Evolutionary conservation across 2,888 invertebrate species (phyloP), one percentile per base, ranked within the genome.

Genomic region (Lissocephala sabroskyi): DNA sequence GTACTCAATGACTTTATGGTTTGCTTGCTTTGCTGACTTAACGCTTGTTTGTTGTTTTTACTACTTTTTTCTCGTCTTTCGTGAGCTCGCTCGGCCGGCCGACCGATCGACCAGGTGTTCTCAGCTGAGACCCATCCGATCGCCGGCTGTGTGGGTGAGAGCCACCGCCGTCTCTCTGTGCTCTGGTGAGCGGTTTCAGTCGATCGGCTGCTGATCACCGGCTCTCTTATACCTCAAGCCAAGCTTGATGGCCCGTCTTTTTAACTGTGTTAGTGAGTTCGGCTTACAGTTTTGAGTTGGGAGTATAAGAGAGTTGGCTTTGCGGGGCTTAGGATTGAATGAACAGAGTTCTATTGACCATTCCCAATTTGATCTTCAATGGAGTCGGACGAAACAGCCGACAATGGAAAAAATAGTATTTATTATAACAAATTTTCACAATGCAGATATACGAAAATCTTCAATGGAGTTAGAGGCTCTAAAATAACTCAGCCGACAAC

Each of bases 241-340:
- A 3, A 10, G 32, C 37, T 33, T 42, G 14, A 11, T 19, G 11
- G 10, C 11, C 16, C 41, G 39, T 42, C 23, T 41, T 13, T 45
- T 11, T 41, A 10, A n/a, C n/a, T n/a, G n/a, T n/a, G n/a, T n/a
- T n/a, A n/a, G n/a, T n/a, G n/a, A n/a, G n/a, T n/a, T n/a, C n/a
- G n/a, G n/a, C n/a, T n/a, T n/a, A n/a, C n/a, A n/a, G 78, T 59
- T 68, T 75, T 74, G 65, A n/a, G 77, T 77, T 68, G 71, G 59
- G 52, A 4, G 46, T 67, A 76, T 66, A 54, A 63, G 57, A 56
- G 73, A 41, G 36, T 41, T 7, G 2, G 3, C 14, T 10, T 14
- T 14, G 16, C 16, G 16, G 14, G n/a, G 35, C 35, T 39, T 13
- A 16, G 17, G 14, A 35, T 40, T 44, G 52, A 50, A 52, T 52